Base-by-base conservation (phyloP, 2,888 invertebrate genomes). In the Baronia brevicornis region DNA sequence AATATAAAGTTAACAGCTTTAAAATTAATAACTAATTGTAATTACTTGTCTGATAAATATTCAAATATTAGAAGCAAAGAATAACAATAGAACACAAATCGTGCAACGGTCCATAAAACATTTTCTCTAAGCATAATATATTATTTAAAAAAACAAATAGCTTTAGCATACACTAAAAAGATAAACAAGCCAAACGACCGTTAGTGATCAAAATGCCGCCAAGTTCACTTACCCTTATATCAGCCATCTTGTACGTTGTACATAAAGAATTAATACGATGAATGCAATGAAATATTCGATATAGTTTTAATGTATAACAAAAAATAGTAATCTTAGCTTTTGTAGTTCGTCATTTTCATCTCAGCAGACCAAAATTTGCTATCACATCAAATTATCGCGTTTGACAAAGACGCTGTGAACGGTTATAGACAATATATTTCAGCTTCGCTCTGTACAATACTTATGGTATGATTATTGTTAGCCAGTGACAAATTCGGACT, bases 141-240 rank as follows among this genome's bases (percentile, higher is more conserved):
- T n/a, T n/a, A n/a, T n/a, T n/a, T n/a, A n/a, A n/a, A 35, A 36
- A 29, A 30, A 15, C 1, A 13, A 14, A 17, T 21, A 7, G 2
- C 3, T 5, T 2, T 13, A 6, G n/a, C 8, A 10, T 11, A 9
- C 9, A 31, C 10, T 7, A 13, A 33, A 14, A 20, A 15, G 14
- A 21, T 38, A 51, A 60, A 57, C 48, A 51, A 56, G 42, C 42
- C 49, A 21, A 50, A 54, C 41, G 66, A 68, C 79, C 78, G 82
- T 80, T 80, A 71, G 30, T 41, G 50, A 66, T 62, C 64, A 79
- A 82, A 84, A 80, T 79, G 75, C 84, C 84, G 84, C 84, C 78
- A 82, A 80, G 65, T 47, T 48, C 26, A 44, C 71, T 73, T 59
- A 84, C 84, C 79, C 82, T 84, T 64, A 84, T 82, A 84, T 84